Conservation (phyloP, 2,888 invertebrate species). For the Lycocerus yunnanus region DNA sequence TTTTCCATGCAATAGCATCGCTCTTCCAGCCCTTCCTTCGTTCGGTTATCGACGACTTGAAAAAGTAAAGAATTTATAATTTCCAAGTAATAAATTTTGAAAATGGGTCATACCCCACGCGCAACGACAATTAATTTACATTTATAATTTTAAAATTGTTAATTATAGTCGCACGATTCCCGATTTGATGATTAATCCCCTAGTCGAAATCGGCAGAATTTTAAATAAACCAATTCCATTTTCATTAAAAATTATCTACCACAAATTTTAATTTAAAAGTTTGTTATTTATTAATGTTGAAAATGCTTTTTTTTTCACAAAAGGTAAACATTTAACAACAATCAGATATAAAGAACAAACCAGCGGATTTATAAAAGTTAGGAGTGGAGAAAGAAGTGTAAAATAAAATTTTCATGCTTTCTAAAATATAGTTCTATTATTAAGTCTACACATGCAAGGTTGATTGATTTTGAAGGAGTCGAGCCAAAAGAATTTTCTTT, state of each 20-base stretch:
- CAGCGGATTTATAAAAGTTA: background rate
- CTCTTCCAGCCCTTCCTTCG: too few relatives aligned
- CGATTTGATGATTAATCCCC: background rate
- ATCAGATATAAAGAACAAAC: background rate
- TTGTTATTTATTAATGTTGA: background rate
- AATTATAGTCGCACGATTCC: background rate
- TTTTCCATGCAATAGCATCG: too few relatives aligned
- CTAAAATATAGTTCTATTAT: conserved; percentile 30
- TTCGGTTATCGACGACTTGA: too few relatives aligned
- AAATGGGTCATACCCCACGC: background rate
- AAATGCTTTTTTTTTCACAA: background rate
- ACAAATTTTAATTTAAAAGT: conserved; percentile 2
- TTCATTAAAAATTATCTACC: background rate
- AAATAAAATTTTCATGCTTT: conserved; percentile 41
- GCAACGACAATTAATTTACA: background rate
- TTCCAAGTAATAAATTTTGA: too few relatives aligned
- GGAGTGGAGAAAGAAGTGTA: conserved; percentile 8
- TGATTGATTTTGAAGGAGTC: conserved; percentile 9
- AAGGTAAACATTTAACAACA: background rate
- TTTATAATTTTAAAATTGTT: background rate
- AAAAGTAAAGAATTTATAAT: background rate
- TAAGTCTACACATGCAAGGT: conserved; percentile 41
- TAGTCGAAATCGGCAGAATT: background rate
- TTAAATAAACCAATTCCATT: background rate
- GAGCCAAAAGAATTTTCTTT: background rate